phyloP scores from a whole-genome alignment of 2,888 invertebrate genomes.

The Melinopterus prodromus region DNA sequence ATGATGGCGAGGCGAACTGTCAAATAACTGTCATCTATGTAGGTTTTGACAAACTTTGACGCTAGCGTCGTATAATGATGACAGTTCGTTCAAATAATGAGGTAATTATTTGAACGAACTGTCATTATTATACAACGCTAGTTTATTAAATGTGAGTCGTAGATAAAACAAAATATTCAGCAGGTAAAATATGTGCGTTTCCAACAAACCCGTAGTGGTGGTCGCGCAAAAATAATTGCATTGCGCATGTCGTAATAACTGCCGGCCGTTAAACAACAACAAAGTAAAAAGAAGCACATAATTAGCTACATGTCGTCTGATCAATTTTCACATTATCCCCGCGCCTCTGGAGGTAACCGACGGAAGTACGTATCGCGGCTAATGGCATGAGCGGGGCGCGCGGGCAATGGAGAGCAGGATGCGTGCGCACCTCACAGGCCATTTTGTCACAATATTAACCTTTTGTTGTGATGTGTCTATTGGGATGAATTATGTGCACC shows the following conservation, averaged over 20 bases:
- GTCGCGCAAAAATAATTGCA: background rate
- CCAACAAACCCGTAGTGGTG: background rate
- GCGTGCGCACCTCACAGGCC: slow-evolving; percentile 57
- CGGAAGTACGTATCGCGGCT: slow-evolving; percentile 41
- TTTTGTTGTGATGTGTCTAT: slow-evolving; percentile 61
- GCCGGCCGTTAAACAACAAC: slow-evolving; percentile 1
- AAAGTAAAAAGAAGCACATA: slow-evolving; percentile 41
- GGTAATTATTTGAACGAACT: too few relatives aligned
- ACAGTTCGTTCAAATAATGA: too few relatives aligned
- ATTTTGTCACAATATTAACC: slow-evolving; percentile 63
- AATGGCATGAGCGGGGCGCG: slow-evolving; percentile 32
- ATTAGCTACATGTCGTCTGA: slow-evolving; percentile 47
- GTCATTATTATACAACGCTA: too few relatives aligned
- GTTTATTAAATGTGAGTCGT: too few relatives aligned
- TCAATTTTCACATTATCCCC: slow-evolving; percentile 46
- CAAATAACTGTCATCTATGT: too few relatives aligned
- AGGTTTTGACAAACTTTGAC: too few relatives aligned
- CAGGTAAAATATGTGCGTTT: too few relatives aligned
- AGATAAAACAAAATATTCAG: too few relatives aligned
- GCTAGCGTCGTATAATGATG: too few relatives aligned
- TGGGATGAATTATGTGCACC: slow-evolving; percentile 56
- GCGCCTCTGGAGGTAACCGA: slow-evolving; percentile 38
- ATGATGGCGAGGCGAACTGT: too few relatives aligned
- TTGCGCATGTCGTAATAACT: slow-evolving; percentile 37
- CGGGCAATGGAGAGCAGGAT: slow-evolving; percentile 38